These are phyloP conservation scores for Goniozus legneri DNA, from an alignment of 1,140 invertebrate species.

Conservation along the genomic window DNA sequence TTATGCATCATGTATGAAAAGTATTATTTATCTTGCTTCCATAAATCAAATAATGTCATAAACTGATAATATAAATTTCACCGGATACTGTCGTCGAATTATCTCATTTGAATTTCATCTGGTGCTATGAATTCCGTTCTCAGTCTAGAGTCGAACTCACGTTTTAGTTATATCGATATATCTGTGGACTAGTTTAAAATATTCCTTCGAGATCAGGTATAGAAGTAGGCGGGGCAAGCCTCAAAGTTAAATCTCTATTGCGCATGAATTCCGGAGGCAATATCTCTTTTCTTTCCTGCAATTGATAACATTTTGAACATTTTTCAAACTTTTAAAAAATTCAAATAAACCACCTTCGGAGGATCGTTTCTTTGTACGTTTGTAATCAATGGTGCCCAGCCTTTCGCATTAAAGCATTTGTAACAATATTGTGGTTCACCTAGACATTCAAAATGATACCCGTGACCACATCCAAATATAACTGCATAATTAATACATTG, in stretches of 20 bases:
- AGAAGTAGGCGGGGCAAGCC: slow-evolving; percentile 43
- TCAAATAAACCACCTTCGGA: slow-evolving; percentile 25
- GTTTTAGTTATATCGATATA: too few species aligned
- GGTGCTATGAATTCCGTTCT: too few species aligned
- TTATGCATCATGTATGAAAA: too few species aligned
- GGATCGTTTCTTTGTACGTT: slow-evolving; percentile 23
- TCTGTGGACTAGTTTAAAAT: slow-evolving; percentile 47
- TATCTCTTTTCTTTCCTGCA: slow-evolving; percentile 40
- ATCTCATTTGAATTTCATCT: too few species aligned
- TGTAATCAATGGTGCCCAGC: slow-evolving; percentile 40
- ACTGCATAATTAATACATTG: slow-evolving; percentile 40
- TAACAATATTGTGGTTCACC: slow-evolving; percentile 47
- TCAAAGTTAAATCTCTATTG: slow-evolving; percentile 37
- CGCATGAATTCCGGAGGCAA: slow-evolving; percentile 44
- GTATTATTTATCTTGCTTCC: too few species aligned
- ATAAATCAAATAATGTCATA: too few species aligned
- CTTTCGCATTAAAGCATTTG: slow-evolving; percentile 47
- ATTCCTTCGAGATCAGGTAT: slow-evolving; percentile 49
- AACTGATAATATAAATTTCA: too few species aligned
- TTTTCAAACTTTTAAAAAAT: neutral
- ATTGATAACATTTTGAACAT: neutral
- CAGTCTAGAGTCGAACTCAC: too few species aligned
- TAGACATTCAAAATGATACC: slow-evolving; percentile 45
- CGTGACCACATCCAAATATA: slow-evolving; percentile 48
- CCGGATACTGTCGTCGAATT: too few species aligned